A percentile compares a stretch with the other conserved stretches of the same genome.
These are phyloP conservation scores for Orius laevigatus DNA, from an alignment of 1,140 invertebrate genomes.

Conservation along the genomic window DNA sequence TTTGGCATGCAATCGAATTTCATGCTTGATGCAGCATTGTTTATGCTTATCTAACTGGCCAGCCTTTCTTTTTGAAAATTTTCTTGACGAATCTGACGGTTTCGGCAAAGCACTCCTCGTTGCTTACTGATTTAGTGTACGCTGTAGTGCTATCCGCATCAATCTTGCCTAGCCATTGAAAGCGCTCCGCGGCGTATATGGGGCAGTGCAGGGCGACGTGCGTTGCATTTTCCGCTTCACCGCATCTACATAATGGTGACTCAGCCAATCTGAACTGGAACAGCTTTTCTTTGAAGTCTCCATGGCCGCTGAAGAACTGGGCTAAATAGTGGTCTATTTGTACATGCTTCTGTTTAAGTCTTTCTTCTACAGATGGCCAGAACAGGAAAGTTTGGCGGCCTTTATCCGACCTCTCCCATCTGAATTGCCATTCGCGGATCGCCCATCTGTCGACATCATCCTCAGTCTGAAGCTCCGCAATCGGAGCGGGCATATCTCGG, in stretches of 20 bases:
- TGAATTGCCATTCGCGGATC: slow-evolving; percentile 12
- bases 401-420: slow-evolving; percentile 12
- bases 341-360: background rate
- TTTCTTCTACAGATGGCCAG: background rate
- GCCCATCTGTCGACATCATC: background rate
- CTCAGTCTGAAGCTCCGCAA: background rate
- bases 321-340: slow-evolving; percentile 10
- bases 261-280: background rate
- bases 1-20: too few relatives aligned
- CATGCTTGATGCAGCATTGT: too few relatives aligned
- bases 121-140: too few relatives aligned
- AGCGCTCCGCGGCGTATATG: background rate
- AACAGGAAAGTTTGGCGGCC: slow-evolving; percentile 18
- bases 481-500: background rate
- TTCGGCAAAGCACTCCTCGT: too few relatives aligned
- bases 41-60: too few relatives aligned
- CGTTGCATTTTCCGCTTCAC: background rate
- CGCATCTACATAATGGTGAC: background rate
- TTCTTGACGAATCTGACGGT: too few relatives aligned
- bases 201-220: background rate
- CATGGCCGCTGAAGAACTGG: slow-evolving; percentile 11
- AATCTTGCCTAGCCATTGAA: background rate
- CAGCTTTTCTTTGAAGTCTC: slow-evolving; percentile 7
- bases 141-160: background rate
- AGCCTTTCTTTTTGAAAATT: too few relatives aligned